These are phyloP conservation scores for Drosophila mayri DNA, from an alignment of 1,140 invertebrate genomes.

Conservation along the genomic window DNA sequence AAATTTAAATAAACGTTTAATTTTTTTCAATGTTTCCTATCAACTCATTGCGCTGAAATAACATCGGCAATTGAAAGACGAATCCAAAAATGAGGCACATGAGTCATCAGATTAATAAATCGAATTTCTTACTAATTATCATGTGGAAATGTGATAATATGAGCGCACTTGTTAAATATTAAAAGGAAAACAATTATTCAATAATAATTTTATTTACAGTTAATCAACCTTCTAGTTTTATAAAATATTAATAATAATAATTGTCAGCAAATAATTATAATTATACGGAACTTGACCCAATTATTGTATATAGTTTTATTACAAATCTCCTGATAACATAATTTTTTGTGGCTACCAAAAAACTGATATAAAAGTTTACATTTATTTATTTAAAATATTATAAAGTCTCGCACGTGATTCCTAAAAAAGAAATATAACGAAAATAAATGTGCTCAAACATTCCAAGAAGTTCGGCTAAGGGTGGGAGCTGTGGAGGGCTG, in stretches of 20 bases:
- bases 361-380: background rate
- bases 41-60: background rate
- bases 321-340: background rate
- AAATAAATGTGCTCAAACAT: background rate
- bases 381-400: background rate
- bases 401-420: background rate
- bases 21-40: too few relatives aligned
- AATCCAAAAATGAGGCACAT: background rate
- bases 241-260: background rate
- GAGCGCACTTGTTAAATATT: background rate
- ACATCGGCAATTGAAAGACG: background rate
- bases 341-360: background rate
- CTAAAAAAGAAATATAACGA: background rate
- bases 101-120: conserved; percentile 28
- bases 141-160: conserved; percentile 6
- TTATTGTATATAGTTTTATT: background rate
- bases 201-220: background rate
- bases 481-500: conserved; percentile 12
- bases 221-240: background rate
- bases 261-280: background rate
- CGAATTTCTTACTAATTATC: conserved; percentile 12
- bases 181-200: background rate
- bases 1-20: too few relatives aligned
- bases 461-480: conserved; percentile 13
- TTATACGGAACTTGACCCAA: background rate